phyloP scores from a whole-genome alignment of 2,888 invertebrate genomes.

The Mythimna pallens region DNA sequence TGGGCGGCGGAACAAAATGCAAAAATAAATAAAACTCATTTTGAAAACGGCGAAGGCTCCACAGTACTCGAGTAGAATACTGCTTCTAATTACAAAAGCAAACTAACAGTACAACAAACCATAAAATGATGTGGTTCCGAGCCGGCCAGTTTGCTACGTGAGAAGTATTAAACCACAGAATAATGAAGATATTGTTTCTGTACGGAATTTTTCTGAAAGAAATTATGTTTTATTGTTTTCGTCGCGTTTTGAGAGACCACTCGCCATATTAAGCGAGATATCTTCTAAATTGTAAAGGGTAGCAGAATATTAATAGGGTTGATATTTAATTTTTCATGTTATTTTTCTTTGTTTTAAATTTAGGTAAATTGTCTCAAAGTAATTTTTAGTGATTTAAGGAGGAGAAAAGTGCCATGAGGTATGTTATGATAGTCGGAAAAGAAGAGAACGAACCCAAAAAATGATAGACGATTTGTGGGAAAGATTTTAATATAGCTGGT shows the following conservation, averaged over 20 bases:
- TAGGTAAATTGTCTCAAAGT: not conserved
- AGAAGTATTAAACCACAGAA: constrained; percentile 54
- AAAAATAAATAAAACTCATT: constrained; percentile 48
- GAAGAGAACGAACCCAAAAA: not conserved
- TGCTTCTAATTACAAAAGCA: constrained; percentile 63
- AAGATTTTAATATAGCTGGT: too few species aligned
- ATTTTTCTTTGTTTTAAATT: not conserved
- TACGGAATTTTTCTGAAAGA: constrained; percentile 37
- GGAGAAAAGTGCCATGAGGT: not conserved
- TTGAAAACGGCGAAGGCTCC: constrained; percentile 33
- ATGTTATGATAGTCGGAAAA: not conserved
- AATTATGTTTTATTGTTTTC: constrained; percentile 44
- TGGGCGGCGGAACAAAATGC: constrained; percentile 18
- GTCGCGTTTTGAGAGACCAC: not conserved
- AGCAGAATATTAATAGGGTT: too few species aligned
- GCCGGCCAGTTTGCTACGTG: constrained; percentile 65
- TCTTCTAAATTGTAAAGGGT: constrained; percentile 4
- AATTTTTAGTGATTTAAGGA: too few species aligned
- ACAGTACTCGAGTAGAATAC: constrained; percentile 40
- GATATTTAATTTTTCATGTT: not conserved
- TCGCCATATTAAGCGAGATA: constrained; percentile 3
- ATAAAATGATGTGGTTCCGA: constrained; percentile 63
- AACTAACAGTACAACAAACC: constrained; percentile 66
- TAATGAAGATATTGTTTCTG: constrained; percentile 56
- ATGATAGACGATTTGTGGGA: not conserved